Percentiles rank a stretch among this genome's conserved stretches.
Conservation (phyloP, 1,140 invertebrate species). For the Ooceraea biroi region DNA sequence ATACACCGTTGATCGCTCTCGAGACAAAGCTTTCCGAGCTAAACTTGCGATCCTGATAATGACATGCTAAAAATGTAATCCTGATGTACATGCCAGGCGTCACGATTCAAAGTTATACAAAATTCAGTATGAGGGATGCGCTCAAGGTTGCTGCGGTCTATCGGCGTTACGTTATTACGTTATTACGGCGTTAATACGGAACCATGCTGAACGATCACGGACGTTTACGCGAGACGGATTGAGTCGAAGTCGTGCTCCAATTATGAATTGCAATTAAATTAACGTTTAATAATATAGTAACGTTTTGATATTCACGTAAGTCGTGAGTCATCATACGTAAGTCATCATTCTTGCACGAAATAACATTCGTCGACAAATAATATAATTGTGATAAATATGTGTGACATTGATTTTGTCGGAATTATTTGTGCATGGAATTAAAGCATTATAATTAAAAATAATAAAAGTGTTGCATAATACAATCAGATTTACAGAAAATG, state of each 20-base stretch:
- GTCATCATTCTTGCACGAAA: too few relatives aligned
- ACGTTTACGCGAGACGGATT: neutral
- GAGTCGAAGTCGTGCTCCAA: neutral
- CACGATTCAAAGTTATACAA: conserved; percentile 51
- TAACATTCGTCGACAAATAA: too few relatives aligned
- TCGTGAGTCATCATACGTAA: too few relatives aligned
- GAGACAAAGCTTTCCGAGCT: conserved; percentile 40
- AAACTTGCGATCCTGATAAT: conserved; percentile 20
- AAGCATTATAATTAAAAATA: neutral
- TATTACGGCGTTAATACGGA: too few relatives aligned
- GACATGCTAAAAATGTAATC: conserved; percentile 49
- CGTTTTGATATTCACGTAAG: too few relatives aligned
- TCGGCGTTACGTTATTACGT: too few relatives aligned
- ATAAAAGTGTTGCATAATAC: neutral
- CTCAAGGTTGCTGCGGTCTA: conserved; percentile 15
- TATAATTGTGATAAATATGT: too few relatives aligned
- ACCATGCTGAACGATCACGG: neutral
- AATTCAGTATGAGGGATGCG: conserved; percentile 35
- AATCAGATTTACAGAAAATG: too few relatives aligned
- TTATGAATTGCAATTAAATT: neutral
- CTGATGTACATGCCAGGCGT: conserved; percentile 21
- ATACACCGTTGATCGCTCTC: conserved; percentile 46
- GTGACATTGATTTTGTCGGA: neutral
- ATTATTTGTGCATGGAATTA: neutral
- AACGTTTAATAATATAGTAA: too few relatives aligned